Evolutionary conservation across 2,888 invertebrate genomes (phyloP).

Genomic region (Caenorhabditis zanzibari): DNA sequence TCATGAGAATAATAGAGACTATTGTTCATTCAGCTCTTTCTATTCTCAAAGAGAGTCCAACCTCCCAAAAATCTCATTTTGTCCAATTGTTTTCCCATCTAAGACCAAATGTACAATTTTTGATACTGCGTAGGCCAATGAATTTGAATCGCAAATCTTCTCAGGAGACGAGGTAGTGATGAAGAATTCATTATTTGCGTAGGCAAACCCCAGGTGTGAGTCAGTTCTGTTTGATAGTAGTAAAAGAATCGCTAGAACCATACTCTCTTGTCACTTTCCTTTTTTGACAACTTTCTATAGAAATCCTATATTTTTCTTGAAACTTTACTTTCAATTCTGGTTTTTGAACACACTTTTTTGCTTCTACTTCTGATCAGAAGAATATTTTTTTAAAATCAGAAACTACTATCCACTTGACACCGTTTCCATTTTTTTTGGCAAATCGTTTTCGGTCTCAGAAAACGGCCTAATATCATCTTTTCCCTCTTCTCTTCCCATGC

Average conservation of each 20-base stretch:
- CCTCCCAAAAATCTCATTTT: not conserved
- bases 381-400: not conserved
- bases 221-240: slow-evolving; percentile 31
- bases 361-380: not conserved
- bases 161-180: slow-evolving; percentile 2
- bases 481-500: slow-evolving; percentile 1
- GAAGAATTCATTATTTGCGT: slow-evolving; percentile 54
- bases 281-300: slow-evolving; percentile 12
- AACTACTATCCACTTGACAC: not conserved
- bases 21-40: slow-evolving; percentile 18
- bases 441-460: not conserved
- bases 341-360: not conserved
- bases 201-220: slow-evolving; percentile 48
- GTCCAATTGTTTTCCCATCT: not conserved
- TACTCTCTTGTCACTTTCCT: slow-evolving; percentile 22
- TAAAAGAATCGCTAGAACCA: slow-evolving; percentile 16
- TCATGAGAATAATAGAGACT: slow-evolving; percentile 22
- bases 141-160: slow-evolving; percentile 46
- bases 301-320: slow-evolving; percentile 3
- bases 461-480: slow-evolving; percentile 6
- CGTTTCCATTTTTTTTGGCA: not conserved
- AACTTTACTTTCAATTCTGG: not conserved
- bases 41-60: not conserved
- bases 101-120: not conserved
- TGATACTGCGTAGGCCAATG: slow-evolving; percentile 19